A percentile compares a stretch with the other conserved stretches of the same genome.
These are phyloP conservation scores for Cryptocephalus moraei DNA, from an alignment of 2,888 invertebrate species.

Conservation along the genomic window DNA sequence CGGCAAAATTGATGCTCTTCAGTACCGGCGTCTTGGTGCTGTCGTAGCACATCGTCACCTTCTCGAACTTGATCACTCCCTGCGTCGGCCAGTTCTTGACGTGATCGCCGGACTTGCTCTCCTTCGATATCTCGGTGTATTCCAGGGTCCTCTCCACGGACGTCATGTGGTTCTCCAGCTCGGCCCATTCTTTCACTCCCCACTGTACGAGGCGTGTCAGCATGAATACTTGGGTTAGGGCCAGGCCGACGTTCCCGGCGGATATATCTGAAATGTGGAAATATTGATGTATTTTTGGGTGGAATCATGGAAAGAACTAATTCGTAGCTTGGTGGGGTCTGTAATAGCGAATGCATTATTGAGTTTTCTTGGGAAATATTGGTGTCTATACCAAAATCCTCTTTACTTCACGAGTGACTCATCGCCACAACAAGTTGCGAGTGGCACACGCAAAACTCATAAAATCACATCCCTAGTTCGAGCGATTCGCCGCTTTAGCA, in stretches of 20 bases:
- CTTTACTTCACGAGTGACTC: no score
- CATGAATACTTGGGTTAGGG: constrained; percentile 70
- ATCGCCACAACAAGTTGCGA: no score
- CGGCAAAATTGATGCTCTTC: constrained; percentile 39
- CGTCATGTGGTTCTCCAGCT: constrained; percentile 68
- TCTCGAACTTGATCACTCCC: constrained; percentile 56
- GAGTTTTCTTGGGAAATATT: no score
- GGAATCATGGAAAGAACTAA: no score
- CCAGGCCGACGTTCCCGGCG: constrained; percentile 63
- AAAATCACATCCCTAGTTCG: no score
- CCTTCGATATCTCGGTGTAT: constrained; percentile 36
- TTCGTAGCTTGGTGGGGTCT: no score
- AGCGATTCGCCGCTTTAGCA: no score
- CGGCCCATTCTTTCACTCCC: constrained; percentile 71
- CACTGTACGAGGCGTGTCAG: constrained; percentile 55
- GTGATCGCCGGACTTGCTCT: constrained; percentile 27
- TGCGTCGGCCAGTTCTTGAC: constrained; percentile 60
- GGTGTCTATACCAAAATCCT: no score
- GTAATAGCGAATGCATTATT: no score
- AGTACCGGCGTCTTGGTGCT: constrained; percentile 39
- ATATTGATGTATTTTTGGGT: no score
- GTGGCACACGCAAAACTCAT: no score
- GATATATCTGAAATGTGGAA: constrained; percentile 7
- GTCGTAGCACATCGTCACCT: constrained; percentile 63
- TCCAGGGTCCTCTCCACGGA: constrained; percentile 68